Evolutionary conservation across 1,140 invertebrate species (phyloP), one percentile per base, ranked within the genome.

Genomic region (Leptinotarsa texana): DNA sequence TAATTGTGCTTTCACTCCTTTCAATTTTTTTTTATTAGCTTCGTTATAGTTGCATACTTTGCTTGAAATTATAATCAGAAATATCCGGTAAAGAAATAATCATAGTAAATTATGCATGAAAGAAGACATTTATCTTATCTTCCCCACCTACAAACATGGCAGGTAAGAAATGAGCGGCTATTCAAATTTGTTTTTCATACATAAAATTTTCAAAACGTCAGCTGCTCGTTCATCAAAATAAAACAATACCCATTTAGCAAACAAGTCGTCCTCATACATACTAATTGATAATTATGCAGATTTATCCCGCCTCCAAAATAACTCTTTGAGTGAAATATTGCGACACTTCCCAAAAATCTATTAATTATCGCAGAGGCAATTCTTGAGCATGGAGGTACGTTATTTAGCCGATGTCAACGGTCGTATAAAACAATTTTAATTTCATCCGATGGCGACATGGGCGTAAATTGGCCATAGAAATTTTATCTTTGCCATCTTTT

Each of bases 401-500:
- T 57, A 57, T 21, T 70, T 11, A 42, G 13, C 65, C 65, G 24
- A 13, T 42, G 65, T 42, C 65, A 27, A 5, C 24, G 65, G 42
- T 24, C 65, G 24, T 67, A 67, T 67, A 67, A 67, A 67, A 67
- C 22, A 42, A 42, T 67, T 67, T 67, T 67, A 67, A 67, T 67
- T 67, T 42, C 24, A 67, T 67, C 17, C 42, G 27, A 27, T 67
- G 65, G 65, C 65, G 15, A 67, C 27, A 67, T 17, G 22, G 65
- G 65, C 65, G 65, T 69, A 69, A 69, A 69, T 69, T 49, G 68
- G 33, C 68, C n/a, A 48, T 69, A 51, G 68, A 49, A 65, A 42
- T 48, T 49, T 69, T 69, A 69, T 69, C 68, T 69, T 49, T 13
- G 33, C 48, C 33, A 69, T 69, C 49, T 72, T 69, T 72, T 49